These are phyloP conservation scores for Meloe dianella DNA, from an alignment of 2,888 invertebrate species.

Conservation along the genomic window DNA sequence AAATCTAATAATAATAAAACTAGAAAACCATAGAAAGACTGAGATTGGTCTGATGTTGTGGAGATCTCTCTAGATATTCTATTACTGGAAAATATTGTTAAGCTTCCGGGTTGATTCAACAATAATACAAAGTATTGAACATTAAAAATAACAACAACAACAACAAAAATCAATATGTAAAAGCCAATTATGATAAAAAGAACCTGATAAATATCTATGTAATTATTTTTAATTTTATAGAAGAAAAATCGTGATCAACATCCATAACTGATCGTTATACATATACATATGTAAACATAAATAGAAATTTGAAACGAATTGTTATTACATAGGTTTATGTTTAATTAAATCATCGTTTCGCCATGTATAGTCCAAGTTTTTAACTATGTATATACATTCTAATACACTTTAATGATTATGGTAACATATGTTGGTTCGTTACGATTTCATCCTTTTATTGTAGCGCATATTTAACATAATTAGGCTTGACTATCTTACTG, in stretches of 20 bases:
- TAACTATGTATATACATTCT: neutral
- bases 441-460: neutral
- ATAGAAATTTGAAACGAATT: slow-evolving; percentile 5
- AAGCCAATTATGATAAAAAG: slow-evolving; percentile 6
- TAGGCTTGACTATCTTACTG: neutral
- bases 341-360: neutral
- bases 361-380: neutral
- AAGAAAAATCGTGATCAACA: neutral
- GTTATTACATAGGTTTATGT: neutral
- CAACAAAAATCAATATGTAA: neutral
- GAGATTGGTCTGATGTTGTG: neutral
- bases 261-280: slow-evolving; percentile 3
- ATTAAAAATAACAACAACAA: neutral
- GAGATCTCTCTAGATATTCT: slow-evolving; percentile 4
- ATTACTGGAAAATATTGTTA: slow-evolving; percentile 1
- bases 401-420: neutral
- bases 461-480: neutral
- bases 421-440: neutral
- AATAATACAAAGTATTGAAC: neutral
- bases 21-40: neutral
- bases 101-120: slow-evolving; percentile 2
- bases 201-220: slow-evolving; percentile 5
- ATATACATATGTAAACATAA: slow-evolving; percentile 2
- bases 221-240: slow-evolving; percentile 7
- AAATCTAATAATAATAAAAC: neutral